Percentiles rank a stretch among this genome's conserved stretches.
Evolutionary conservation across 1,140 invertebrate species (phyloP).

Genomic region (Drosophila ercepeae): DNA sequence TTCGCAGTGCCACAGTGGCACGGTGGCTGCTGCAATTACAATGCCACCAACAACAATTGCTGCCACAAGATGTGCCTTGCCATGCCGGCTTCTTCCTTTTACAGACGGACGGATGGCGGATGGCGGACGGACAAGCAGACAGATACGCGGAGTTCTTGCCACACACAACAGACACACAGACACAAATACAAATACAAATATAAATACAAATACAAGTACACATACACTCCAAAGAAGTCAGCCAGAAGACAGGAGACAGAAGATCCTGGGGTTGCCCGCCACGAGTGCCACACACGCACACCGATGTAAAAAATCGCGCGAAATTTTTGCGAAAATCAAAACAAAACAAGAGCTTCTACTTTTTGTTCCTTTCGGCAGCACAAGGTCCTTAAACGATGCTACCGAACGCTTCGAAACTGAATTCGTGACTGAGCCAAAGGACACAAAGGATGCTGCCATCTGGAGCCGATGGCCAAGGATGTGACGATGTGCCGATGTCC

Average conservation of each 20-base stretch:
- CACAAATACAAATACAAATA: not conserved
- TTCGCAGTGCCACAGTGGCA: conserved; percentile 45
- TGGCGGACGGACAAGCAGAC: conserved; percentile 12
- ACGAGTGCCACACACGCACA: conserved; percentile 25
- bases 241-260: conserved; percentile 25
- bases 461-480: conserved; percentile 33
- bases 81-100: conserved; percentile 39
- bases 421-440: conserved; percentile 51
- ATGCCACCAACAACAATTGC: conserved; percentile 55
- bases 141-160: conserved; percentile 1
- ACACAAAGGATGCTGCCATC: conserved; percentile 62
- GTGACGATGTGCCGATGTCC: conserved; percentile 3
- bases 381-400: conserved; percentile 51
- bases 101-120: conserved; percentile 19
- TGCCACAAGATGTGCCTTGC: conserved; percentile 1
- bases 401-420: conserved; percentile 69
- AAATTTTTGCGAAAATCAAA: conserved; percentile 45
- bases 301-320: conserved; percentile 46
- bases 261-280: conserved; percentile 23
- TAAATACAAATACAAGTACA: conserved; percentile 9
- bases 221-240: conserved; percentile 16
- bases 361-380: conserved; percentile 2
- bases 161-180: not conserved
- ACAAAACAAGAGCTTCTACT: conserved; percentile 25
- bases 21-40: conserved; percentile 73